A percentile compares a stretch with the other conserved stretches of the same genome.
phyloP scores from a whole-genome alignment of 2,888 invertebrate species.

The Anthophora plumipes region DNA sequence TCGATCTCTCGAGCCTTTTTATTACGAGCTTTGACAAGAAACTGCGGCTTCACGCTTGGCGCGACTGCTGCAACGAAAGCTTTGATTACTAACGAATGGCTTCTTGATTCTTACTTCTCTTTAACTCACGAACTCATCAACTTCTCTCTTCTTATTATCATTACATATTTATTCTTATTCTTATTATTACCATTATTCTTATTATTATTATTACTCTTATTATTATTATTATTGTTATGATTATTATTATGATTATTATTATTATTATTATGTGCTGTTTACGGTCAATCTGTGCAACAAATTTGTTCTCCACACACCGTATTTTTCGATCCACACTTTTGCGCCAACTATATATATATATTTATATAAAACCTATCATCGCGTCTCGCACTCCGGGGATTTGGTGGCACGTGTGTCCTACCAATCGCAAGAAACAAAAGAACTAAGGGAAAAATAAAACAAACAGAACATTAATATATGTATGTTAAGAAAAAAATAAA shows the following conservation, averaged over 20 bases:
- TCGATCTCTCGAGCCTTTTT: constrained; percentile 67
- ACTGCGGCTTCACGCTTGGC: constrained; percentile 80
- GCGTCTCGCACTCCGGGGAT: constrained; percentile 14
- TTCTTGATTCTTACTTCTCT: constrained; percentile 72
- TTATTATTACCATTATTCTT: constrained; percentile 25
- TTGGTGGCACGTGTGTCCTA: background rate
- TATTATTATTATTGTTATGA: constrained; percentile 11
- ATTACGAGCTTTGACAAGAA: constrained; percentile 71
- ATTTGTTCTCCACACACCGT: constrained; percentile 45
- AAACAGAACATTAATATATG: too few species aligned
- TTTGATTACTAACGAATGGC: constrained; percentile 79
- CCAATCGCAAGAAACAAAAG: constrained; percentile 5
- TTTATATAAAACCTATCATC: constrained; percentile 15
- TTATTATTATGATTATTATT: constrained; percentile 13
- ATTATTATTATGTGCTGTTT: constrained; percentile 35
- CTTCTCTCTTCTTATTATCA: constrained; percentile 40
- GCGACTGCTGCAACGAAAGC: constrained; percentile 78
- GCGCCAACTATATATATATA: too few species aligned
- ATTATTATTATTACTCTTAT: constrained; percentile 18
- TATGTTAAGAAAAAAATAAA: background rate
- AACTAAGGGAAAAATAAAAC: background rate
- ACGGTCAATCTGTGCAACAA: constrained; percentile 50
- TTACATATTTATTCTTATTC: constrained; percentile 28
- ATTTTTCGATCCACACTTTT: constrained; percentile 29
- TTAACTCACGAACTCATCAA: constrained; percentile 61